Percentiles rank a stretch among this genome's conserved stretches.
Evolutionary conservation across 2,113 vertebrate species (phyloP).

Genomic region (Lagopus muta): DNA sequence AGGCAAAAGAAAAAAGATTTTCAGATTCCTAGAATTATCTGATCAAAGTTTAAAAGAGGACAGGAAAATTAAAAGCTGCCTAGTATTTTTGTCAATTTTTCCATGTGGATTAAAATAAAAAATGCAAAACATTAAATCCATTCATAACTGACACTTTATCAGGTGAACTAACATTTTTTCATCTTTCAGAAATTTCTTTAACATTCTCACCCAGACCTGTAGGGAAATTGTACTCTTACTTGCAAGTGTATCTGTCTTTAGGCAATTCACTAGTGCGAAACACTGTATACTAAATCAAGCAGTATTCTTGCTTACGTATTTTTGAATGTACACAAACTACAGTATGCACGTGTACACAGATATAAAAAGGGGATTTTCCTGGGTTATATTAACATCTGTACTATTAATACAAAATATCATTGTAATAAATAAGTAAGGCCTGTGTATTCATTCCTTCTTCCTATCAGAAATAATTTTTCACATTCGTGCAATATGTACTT

Average conservation of each 20-base stretch:
- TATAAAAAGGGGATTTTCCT: not conserved
- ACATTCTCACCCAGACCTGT: not conserved
- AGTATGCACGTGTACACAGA: fast-evolving
- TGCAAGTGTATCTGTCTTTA: not conserved
- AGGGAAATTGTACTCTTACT: not conserved
- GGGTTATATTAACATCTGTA: not conserved
- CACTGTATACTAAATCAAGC: not conserved
- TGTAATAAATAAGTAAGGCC: not conserved
- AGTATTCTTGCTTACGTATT: not conserved
- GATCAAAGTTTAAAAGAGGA: not conserved
- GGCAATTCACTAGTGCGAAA: not conserved
- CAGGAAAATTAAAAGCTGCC: not conserved
- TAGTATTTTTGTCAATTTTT: not conserved
- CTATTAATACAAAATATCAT: not conserved
- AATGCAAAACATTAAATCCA: not conserved
- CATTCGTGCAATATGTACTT: not conserved
- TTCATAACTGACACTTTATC: not conserved
- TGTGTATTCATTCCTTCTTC: not conserved
- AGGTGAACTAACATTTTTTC: not conserved
- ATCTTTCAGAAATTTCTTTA: not conserved
- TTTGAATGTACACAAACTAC: not conserved
- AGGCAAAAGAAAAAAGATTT: not conserved
- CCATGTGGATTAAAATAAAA: not conserved
- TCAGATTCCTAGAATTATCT: not conserved
- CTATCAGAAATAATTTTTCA: not conserved